Percentiles rank a stretch among this genome's conserved stretches.
Conservation (phyloP, 2,888 invertebrate genomes). For the Polymixis lichenea region DNA sequence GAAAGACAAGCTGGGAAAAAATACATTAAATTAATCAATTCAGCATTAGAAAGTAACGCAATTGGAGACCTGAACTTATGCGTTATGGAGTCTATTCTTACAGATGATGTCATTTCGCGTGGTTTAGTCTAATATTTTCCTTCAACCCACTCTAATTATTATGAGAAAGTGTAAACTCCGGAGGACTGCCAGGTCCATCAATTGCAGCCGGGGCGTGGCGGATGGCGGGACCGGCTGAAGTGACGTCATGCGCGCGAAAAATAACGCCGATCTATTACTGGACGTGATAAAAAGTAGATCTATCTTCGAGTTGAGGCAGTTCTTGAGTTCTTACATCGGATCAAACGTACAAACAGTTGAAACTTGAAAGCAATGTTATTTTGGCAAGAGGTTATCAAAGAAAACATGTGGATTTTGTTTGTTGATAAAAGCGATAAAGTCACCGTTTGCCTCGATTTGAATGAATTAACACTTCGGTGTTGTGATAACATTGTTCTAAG, state of each 20-base stretch:
- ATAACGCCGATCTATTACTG: conserved; percentile 59
- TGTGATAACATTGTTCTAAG: conserved; percentile 57
- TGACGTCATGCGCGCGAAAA: conserved; percentile 63
- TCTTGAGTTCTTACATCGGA: conserved; percentile 18
- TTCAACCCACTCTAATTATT: conserved; percentile 50
- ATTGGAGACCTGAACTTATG: conserved; percentile 14
- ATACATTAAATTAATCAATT: conserved; percentile 3
- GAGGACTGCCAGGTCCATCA: conserved; percentile 46
- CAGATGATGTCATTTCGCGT: conserved; percentile 38
- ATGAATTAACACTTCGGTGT: conserved; percentile 50
- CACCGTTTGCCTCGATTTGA: conserved; percentile 41
- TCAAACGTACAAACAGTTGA: conserved; percentile 42
- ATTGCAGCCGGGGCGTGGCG: conserved; percentile 58
- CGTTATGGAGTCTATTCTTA: neutral
- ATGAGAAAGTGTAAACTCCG: conserved; percentile 55
- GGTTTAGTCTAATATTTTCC: conserved; percentile 36
- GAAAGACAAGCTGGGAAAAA: neutral
- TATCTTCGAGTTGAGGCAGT: conserved; percentile 37
- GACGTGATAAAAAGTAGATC: conserved; percentile 40
- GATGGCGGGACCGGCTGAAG: conserved; percentile 23
- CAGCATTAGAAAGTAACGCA: conserved; percentile 23
- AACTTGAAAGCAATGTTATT: conserved; percentile 38
- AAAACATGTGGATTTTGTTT: conserved; percentile 48
- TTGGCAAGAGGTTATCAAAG: conserved; percentile 45
- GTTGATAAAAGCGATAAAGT: conserved; percentile 60